Evolutionary conservation across 2,797 vertebrate genomes (phyloP).

Genomic region (Lindbergichthys nudifrons): DNA sequence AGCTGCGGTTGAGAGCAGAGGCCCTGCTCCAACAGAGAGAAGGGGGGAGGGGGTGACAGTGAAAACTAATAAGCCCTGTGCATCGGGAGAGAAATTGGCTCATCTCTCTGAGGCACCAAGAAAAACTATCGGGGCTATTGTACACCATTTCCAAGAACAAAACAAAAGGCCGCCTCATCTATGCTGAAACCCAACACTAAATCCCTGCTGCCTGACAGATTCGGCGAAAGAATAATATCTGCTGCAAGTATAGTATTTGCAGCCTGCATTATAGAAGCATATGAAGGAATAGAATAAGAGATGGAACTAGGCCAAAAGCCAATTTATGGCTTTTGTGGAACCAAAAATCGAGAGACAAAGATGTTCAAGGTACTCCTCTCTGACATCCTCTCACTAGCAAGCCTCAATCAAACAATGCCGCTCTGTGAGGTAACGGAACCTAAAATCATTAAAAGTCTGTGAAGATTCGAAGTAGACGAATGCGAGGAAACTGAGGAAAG

Average conservation of each 20-base stretch:
- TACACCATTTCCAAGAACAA: slow-evolving; percentile 67
- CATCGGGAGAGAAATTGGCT: slow-evolving; percentile 66
- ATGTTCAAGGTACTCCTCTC: slow-evolving; percentile 55
- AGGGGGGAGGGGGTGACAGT: slow-evolving; percentile 48
- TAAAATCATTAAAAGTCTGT: slow-evolving; percentile 57
- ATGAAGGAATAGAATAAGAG: slow-evolving; percentile 38
- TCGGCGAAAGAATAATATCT: slow-evolving; percentile 71
- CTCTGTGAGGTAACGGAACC: slow-evolving; percentile 52
- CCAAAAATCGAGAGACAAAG: slow-evolving; percentile 1
- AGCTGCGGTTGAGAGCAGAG: slow-evolving; percentile 57
- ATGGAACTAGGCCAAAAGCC: slow-evolving; percentile 65
- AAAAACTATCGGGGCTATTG: slow-evolving; percentile 67
- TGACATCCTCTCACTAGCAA: slow-evolving; percentile 39
- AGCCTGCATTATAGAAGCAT: slow-evolving; percentile 53
- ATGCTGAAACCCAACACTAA: slow-evolving; percentile 62
- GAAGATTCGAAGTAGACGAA: slow-evolving; percentile 44
- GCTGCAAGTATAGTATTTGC: slow-evolving; percentile 69
- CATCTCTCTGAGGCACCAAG: slow-evolving; percentile 67
- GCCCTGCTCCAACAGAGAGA: slow-evolving; percentile 52
- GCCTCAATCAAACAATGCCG: slow-evolving; percentile 61
- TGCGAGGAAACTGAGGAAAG: slow-evolving; percentile 3
- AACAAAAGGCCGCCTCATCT: slow-evolving; percentile 47
- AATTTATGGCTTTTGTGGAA: slow-evolving; percentile 64
- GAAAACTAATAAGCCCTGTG: slow-evolving; percentile 72
- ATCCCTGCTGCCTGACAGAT: slow-evolving; percentile 69